Evolutionary conservation across 2,797 vertebrate genomes (phyloP).

Genomic region (Sebastes hubbsi): DNA sequence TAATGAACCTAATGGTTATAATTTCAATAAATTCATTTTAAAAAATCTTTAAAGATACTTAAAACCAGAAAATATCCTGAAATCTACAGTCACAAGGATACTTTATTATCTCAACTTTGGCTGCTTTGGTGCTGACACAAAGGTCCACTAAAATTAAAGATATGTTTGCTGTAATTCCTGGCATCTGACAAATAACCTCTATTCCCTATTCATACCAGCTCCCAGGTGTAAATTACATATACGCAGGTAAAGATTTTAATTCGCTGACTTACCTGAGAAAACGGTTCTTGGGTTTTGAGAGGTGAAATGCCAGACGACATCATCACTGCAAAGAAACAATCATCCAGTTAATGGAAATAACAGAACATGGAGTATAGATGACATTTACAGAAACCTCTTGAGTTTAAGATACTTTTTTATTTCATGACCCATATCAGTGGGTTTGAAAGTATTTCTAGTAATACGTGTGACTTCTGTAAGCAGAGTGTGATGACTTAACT

Average conservation of each 20-base stretch:
- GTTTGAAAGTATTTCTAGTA: conserved; percentile 35
- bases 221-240: neutral
- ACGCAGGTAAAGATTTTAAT: neutral
- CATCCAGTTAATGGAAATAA: conserved; percentile 7
- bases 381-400: neutral
- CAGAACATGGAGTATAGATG: neutral
- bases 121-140: neutral
- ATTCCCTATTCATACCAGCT: neutral
- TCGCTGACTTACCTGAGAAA: neutral
- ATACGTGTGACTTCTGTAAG: neutral
- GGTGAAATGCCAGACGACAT: neutral
- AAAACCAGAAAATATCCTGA: neutral
- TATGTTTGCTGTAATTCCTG: neutral
- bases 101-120: neutral
- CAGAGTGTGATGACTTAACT: neutral
- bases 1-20: neutral
- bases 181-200: neutral
- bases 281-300: neutral
- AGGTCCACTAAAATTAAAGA: neutral
- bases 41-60: neutral
- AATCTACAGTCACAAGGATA: neutral
- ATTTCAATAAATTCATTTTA: neutral
- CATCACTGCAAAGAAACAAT: conserved; percentile 40
- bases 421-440: neutral
- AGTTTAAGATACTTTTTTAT: neutral